Conservation (phyloP, 2,797 vertebrate species). For the Gambelia wislizenii region DNA sequence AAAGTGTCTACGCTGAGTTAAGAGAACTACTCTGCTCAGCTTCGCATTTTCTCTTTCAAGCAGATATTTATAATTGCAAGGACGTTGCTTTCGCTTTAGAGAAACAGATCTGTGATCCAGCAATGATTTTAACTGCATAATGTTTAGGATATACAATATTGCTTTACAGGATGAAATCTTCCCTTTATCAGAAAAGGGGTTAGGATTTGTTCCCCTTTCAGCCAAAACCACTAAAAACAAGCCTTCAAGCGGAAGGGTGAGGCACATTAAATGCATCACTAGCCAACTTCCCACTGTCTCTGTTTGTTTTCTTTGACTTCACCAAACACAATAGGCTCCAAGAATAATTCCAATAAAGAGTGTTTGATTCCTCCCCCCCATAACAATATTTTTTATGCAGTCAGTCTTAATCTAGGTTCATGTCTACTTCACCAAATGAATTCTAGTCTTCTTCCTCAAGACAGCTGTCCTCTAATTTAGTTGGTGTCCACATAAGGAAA, state of each 20-base stretch:
- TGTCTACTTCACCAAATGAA: too few relatives aligned
- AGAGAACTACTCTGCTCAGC: not conserved
- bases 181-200: not conserved
- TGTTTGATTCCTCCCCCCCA: not conserved
- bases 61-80: not conserved
- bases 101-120: not conserved
- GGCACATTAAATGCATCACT: not conserved
- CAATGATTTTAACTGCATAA: not conserved
- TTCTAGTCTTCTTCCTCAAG: not conserved
- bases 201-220: not conserved
- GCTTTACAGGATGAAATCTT: not conserved
- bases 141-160: not conserved
- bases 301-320: conserved; percentile 6
- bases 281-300: not conserved
- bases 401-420: not conserved
- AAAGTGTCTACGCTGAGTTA: not conserved
- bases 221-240: not conserved
- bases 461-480: not conserved
- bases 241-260: not conserved
- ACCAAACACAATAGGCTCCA: not conserved
- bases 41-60: not conserved
- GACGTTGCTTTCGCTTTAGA: not conserved
- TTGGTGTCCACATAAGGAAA: not conserved
- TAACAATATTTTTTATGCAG: not conserved
- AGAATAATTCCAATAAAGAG: conserved; percentile 6